Conservation (phyloP, 2,797 vertebrate genomes). For the Sebastolobus alascanus region DNA sequence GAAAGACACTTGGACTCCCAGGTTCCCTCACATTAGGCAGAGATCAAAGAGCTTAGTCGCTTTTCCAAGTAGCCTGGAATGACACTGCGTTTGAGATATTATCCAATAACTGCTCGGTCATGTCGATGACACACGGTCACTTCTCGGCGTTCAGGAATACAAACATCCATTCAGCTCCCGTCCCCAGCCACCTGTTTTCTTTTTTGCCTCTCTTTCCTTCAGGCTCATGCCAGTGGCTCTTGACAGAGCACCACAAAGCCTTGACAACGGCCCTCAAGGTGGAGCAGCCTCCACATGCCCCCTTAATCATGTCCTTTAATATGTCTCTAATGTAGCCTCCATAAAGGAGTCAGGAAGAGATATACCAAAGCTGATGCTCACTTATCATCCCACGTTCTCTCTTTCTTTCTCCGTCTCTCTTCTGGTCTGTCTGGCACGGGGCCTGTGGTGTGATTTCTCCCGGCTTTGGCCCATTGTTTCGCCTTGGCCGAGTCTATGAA, state of each 20-base stretch:
- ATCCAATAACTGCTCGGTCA: constrained; percentile 53
- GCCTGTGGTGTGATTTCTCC: constrained; percentile 61
- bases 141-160: constrained; percentile 40
- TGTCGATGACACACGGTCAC: constrained; percentile 43
- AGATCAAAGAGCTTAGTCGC: constrained; percentile 44
- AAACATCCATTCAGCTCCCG: constrained; percentile 43
- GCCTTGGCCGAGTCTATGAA: constrained; percentile 60
- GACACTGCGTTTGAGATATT: constrained; percentile 29
- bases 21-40: constrained; percentile 31
- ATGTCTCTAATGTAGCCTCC: constrained; percentile 43
- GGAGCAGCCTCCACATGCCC: constrained; percentile 46
- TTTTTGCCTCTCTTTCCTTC: constrained; percentile 36
- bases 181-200: constrained; percentile 45
- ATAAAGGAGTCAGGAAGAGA: constrained; percentile 42
- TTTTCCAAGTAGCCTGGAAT: constrained; percentile 36
- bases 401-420: constrained; percentile 25
- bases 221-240: constrained; percentile 57
- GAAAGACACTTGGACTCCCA: constrained; percentile 30
- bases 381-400: constrained; percentile 34
- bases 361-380: constrained; percentile 30
- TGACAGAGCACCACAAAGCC: constrained; percentile 59
- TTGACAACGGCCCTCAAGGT: constrained; percentile 54
- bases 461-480: constrained; percentile 66
- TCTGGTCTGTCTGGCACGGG: constrained; percentile 47
- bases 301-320: constrained; percentile 61